Evolutionary conservation across 2,888 invertebrate genomes (phyloP).

Genomic region (Syritta pipiens): DNA sequence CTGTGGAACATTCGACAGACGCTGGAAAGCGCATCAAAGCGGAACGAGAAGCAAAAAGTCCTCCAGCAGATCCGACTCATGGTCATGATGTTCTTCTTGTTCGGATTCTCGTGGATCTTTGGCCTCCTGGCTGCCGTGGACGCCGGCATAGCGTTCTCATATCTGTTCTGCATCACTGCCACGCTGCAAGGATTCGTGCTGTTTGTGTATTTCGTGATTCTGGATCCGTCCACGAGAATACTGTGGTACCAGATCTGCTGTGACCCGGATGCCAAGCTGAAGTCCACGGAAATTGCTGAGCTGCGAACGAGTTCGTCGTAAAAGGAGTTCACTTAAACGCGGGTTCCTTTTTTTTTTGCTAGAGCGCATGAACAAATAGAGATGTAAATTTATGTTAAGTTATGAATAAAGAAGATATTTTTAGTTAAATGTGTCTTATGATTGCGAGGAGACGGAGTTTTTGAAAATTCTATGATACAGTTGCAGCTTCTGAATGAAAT

Average conservation of each 20-base stretch:
- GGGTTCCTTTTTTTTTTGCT: no score
- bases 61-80: slow-evolving; percentile 81
- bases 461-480: no score
- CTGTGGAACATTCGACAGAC: slow-evolving; percentile 78
- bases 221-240: slow-evolving; percentile 81
- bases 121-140: slow-evolving; percentile 81
- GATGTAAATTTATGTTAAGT: no score
- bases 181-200: slow-evolving; percentile 83
- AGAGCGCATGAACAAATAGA: no score
- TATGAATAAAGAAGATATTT: no score
- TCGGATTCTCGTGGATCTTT: slow-evolving; percentile 84
- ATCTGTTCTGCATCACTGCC: slow-evolving; percentile 83
- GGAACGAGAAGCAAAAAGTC: slow-evolving; percentile 72
- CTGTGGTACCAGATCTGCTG: slow-evolving; percentile 78
- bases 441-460: no score
- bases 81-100: slow-evolving; percentile 82
- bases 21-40: slow-evolving; percentile 76
- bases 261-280: slow-evolving; percentile 40
- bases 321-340: no score
- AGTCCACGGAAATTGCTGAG: slow-evolving; percentile 51
- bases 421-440: no score
- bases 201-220: slow-evolving; percentile 82
- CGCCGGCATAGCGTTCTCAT: slow-evolving; percentile 81
- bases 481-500: no score
- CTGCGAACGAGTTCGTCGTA: slow-evolving; percentile 15